Conservation (phyloP, 2,888 invertebrate species). For the Chrysodeixis includens region DNA sequence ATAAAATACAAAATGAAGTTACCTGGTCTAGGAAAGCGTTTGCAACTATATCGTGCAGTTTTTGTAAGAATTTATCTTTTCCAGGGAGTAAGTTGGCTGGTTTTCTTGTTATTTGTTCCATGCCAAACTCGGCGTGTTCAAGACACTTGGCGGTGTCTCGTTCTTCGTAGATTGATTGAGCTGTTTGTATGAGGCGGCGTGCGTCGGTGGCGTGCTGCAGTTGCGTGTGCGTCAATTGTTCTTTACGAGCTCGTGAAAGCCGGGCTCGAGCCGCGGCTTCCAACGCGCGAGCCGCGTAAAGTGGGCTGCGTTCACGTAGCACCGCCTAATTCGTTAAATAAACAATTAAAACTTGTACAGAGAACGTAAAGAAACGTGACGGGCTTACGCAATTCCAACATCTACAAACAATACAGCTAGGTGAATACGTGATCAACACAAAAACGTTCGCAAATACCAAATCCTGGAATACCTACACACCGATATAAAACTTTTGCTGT, state of each 20-base stretch:
- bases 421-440: conserved; percentile 51
- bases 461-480: conserved; percentile 17
- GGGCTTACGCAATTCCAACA: conserved; percentile 59
- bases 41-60: conserved; percentile 77
- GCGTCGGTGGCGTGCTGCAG: conserved; percentile 77
- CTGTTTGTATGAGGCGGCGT: conserved; percentile 72
- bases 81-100: conserved; percentile 74
- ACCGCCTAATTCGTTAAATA: conserved; percentile 68
- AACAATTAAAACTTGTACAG: conserved; percentile 27
- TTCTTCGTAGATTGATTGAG: conserved; percentile 67
- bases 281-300: conserved; percentile 79
- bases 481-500: conserved; percentile 17
- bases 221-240: conserved; percentile 73
- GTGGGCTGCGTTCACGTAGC: conserved; percentile 78
- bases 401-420: conserved; percentile 52
- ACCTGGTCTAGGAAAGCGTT: conserved; percentile 83
- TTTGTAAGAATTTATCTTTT: conserved; percentile 79
- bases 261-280: conserved; percentile 75
- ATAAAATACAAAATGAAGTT: conserved; percentile 44
- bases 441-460: conserved; percentile 25
- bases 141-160: conserved; percentile 78
- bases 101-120: conserved; percentile 80
- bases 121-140: conserved; percentile 80
- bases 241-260: conserved; percentile 73
- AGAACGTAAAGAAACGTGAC: conserved; percentile 42